Base-by-base conservation (phyloP, 1,140 invertebrate genomes). In the Gonioctena quinquepunctata region DNA sequence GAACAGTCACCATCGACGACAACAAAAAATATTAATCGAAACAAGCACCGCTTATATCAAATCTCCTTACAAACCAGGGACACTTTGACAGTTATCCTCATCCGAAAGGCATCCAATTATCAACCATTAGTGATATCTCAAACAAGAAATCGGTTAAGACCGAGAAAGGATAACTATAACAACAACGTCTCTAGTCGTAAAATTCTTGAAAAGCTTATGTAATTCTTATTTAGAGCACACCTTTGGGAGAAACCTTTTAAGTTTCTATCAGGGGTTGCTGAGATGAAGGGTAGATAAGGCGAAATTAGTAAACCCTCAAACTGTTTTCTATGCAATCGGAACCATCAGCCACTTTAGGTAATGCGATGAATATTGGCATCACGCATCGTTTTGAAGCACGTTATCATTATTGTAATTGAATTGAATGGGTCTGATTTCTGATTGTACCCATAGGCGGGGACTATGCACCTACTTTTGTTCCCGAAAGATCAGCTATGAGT, bases 341-440 rank as follows among this genome's bases (percentile, higher is more conserved):
- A 70, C 70, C 66, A 67, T 72, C 73, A 70, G 67, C 65, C 73
- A 71, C 61, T 74, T 74, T 66, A 70, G 63, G 69, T 74, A 70
- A 71, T 74, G 63, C 60, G 64, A 74, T 57, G 72, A 70, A 65
- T 66, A 69, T 70, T 49, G 60, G 69, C 72, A 42, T 42, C 33
- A 74, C 72, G 72, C 69, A 71, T 74, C 69, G 54, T 73, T 70
- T 68, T 56, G 19, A 74, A 68, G 61, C 65, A 42, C 28, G 26
- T 26, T 23, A 61, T 67, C 68, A 71, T 74, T 74, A 74, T 74
- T 71, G 69, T 69, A 71, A 74, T 74, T 74, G 69, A 69, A 72
- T 74, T 66, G 50, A 66, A 66, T 54, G 62, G 64, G 66, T 52
- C 49, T 74, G 69, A 71, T 74, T 71, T 69, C 19, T 69, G 70